Base-by-base conservation (phyloP, 2,888 invertebrate genomes). In the Eupeodes luniger region DNA sequence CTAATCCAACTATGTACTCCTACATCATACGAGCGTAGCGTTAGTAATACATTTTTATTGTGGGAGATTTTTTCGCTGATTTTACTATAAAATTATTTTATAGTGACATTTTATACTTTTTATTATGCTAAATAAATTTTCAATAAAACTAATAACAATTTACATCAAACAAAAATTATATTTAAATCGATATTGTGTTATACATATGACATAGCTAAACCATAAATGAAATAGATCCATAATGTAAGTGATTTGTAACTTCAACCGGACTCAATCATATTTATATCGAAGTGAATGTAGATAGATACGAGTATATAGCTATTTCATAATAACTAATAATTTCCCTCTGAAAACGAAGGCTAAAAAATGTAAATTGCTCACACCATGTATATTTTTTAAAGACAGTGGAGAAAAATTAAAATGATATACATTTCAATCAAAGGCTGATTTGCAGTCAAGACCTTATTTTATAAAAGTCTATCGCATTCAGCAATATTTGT, bases 291-390 rank as follows among this genome's bases (percentile, higher is more conserved):
- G 79, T 69, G 79, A 62, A 80, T 69, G 69, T 66, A 72, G 47
- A 57, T 44, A 44, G 7, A 67, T 34, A 14, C 40, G 27, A 27
- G 27, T 27, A 27, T 27, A 4, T 57, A 27, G 27, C 19, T 14
- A 40, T 40, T 10, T 34, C 5, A 16, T 67, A 44, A 47, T 49
- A 74, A 79, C 69, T 74, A 83, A 87, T 84, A 87, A 83, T 87
- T 80, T 87, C 53, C 34, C 34, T 59, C 53, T 7, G 7, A 14
- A 9, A 19, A 12, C 72, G 70, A 77, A 77, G 83, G 87, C 76
- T 87, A 72, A 83, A 76, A 76, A 87, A 87, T 83, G 53, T 70
- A 80, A 83, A 87, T 87, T 83, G 80, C 79, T 16, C 55, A 40
- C 70, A 70, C 27, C 47, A 11, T 12, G 16, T 67, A 16, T n/a